Evolutionary conservation across 2,113 vertebrate species (phyloP).

Genomic region (Sorex araneus): DNA sequence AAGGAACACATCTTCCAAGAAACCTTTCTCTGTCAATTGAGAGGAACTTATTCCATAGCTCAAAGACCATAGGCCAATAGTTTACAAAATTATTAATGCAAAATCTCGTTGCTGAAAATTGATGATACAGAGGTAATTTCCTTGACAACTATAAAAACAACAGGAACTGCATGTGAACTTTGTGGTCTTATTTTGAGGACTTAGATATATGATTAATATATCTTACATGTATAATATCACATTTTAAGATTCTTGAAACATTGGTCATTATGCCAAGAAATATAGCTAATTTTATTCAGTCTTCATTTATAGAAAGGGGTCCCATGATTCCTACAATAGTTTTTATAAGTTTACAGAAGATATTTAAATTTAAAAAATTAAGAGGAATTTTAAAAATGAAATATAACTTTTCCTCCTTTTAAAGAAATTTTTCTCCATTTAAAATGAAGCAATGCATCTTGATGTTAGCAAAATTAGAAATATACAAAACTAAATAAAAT

Average conservation of each 20-base stretch:
- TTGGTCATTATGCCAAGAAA: not conserved
- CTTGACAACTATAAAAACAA: conserved; percentile 13
- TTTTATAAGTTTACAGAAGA: conserved; percentile 18
- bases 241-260: conserved; percentile 25
- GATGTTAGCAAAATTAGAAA: conserved; percentile 31
- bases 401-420: not conserved
- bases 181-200: conserved; percentile 2
- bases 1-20: not conserved
- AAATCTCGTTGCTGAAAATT: not conserved
- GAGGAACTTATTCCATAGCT: not conserved
- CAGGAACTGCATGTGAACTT: not conserved
- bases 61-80: not conserved
- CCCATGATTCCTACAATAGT: not conserved
- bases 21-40: not conserved
- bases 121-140: conserved; percentile 1
- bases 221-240: not conserved
- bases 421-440: not conserved
- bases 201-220: not conserved
- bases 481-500: conserved; percentile 46
- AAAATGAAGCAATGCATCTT: conserved; percentile 23
- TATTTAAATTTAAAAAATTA: not conserved
- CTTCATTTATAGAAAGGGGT: conserved; percentile 14
- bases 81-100: conserved; percentile 12
- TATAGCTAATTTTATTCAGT: not conserved
- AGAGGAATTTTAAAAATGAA: not conserved